phyloP scores from a whole-genome alignment of 2,797 vertebrate genomes.

The Premnoplex brunnescens region DNA sequence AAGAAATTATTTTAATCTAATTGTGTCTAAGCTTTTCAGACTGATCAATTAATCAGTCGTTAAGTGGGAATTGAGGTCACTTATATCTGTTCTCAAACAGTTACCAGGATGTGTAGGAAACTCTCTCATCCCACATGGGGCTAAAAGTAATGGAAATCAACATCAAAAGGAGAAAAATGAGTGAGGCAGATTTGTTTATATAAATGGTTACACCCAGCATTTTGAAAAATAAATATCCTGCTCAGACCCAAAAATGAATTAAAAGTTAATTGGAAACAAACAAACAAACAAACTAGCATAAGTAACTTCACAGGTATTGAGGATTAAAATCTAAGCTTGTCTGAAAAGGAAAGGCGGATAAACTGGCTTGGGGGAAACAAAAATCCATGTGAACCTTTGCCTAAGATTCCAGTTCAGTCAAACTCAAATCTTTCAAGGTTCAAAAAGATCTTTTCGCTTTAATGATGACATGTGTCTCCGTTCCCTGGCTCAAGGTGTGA shows the following conservation, averaged over 20 bases:
- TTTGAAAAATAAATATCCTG: constrained; percentile 46
- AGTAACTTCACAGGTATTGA: constrained; percentile 51
- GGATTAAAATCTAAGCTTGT: constrained; percentile 48
- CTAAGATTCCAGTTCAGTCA: constrained; percentile 49
- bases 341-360: constrained; percentile 27
- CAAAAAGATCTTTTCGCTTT: constrained; percentile 56
- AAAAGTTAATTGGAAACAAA: constrained; percentile 57
- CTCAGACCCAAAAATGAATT: constrained; percentile 37
- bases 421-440: constrained; percentile 50
- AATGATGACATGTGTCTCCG: constrained; percentile 23
- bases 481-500: constrained; percentile 38
- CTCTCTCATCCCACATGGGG: background rate
- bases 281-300: constrained; percentile 52
- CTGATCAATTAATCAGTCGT: background rate
- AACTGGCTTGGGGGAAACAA: constrained; percentile 41
- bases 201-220: constrained; percentile 44
- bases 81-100: background rate
- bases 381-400: constrained; percentile 55
- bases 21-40: background rate
- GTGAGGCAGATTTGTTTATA: constrained; percentile 47
- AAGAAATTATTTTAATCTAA: background rate
- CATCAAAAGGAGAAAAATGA: constrained; percentile 48
- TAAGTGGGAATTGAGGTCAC: background rate
- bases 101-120: background rate
- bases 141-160: constrained; percentile 37